Base-by-base conservation (phyloP, 2,888 invertebrate genomes). In the Epinotia demarniana region DNA sequence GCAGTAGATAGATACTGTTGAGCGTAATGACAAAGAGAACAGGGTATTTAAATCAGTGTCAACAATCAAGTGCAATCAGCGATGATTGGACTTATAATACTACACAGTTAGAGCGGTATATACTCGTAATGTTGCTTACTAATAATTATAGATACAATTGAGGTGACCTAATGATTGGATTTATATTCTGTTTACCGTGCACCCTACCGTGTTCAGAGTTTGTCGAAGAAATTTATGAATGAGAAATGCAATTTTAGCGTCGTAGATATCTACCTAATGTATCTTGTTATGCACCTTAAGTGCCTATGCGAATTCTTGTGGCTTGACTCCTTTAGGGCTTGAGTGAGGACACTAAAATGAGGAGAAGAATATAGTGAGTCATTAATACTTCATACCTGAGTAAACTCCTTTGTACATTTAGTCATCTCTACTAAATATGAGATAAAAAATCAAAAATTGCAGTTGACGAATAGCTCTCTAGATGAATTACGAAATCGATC, bases 21-120 rank as follows among this genome's bases (percentile, higher is more conserved):
- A 49, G 53, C 16, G 53, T 49, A 58, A 74, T 69, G 69, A 70
- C 74, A 49, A 63, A 18, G 67, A 46, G 64, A 63, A 64, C 58
- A 49, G n/a, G 46, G 55, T 58, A 74, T 69, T 58, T 58, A 69
- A 72, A 64, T 70, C 74, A 53, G 58, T 55, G 63, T 74, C 58
- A 60, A 74, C 58, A 58, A 70, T 74, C 69, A 63, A 58, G 27
- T 63, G 69, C 62, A 74, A 74, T 74, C 63, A 74, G 27, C 58
- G 69, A 57, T 70, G 63, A 70, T 70, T 74, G 57, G 62, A 49
- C 63, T 61, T 18, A 49, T 70, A 62, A 16, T 69, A 55, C 57
- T 58, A 68, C 6, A 69, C 69, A 46, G 43, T 58, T 60, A 69
- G 46, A 39, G 9, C 27, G 46, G 57, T 72, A 55, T 6, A 19